Evolutionary conservation across 2,888 invertebrate species (phyloP), one percentile per base, ranked within the genome.

Genomic region (Tinea semifulvella): DNA sequence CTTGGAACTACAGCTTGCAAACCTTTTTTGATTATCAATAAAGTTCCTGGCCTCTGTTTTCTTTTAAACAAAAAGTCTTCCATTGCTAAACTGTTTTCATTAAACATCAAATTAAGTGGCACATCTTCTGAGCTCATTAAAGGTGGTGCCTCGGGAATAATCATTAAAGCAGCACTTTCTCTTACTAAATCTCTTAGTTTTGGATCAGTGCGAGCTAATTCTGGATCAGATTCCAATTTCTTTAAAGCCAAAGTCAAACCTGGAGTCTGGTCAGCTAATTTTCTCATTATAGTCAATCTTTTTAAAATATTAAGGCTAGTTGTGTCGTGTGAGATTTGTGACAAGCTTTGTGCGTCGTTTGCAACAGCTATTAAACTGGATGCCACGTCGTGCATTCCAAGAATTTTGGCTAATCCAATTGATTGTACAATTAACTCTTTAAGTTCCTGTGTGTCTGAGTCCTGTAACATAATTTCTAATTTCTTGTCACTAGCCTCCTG

Each of bases 1-100:
- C 88, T 83, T 0, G 92, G 92, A 3, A 92, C 86, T 2, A 92
- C 89, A 0, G 89, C 89, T 61, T 91, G 90, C 31, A 88, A 65
- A 4, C 88, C 88, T 56, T 87, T 87, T 52, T 91, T 89, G 55
- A 90, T 84, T 31, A 92, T 89, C 56, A 92, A 79, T 45, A 89
- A 82, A 1, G 88, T 85, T 7, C 86, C 85, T 1, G 82, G 80
- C 13, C 65, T 55, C 50, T 83, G 83, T 50, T 83, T 84, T 51
- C 84, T 75, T 57, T 85, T 83, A 52, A 88, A 81, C 39, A 90
- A 66, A 56, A 87, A 90, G 53, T 90, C 90, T 69, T 90, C 90
- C 72, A 90, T 88, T 0, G 90, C 90, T n/a, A 91, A 68, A 54
- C 86, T 84, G 56, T 91, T 90, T 56, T 88, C 86, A 2, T 85